Evolutionary conservation across 2,797 vertebrate species (phyloP), one percentile per base, ranked within the genome.

Genomic region (Hapalemur alaotrensis): DNA sequence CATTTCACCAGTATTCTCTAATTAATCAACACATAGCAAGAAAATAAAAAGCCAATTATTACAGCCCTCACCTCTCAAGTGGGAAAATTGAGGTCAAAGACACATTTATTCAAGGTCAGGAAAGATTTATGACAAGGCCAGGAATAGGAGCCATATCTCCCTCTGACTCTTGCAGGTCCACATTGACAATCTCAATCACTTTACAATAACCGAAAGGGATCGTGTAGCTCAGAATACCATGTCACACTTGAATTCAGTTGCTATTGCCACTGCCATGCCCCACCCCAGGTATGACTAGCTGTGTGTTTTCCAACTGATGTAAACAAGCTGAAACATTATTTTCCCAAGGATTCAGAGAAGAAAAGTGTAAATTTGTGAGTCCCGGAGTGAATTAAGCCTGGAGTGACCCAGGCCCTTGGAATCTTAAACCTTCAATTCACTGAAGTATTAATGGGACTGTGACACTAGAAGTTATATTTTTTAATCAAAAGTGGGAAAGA

Each of bases 41-140:
- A 81, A 81, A 83, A 90, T 59, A 92, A 80, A 84, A 83, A 90
- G 22, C 15, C 38, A 76, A 30, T 96, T 61, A 92, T 30, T 89
- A 35, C 2, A 79, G 3, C 14, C 32, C 7, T 96, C 61, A 46
- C 7, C 90, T 83, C 72, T 90, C 38, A 86, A 46, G 4, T 38
- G 48, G 30, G 38, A 78, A 75, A 91, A 89, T 35, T n/a, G 38
- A 95, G n/a, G 32, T 11, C 43, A 82, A 70, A 82, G 15, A n/a
- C n/a, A 75, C n/a, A 13, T 48, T 76, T 79, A 17, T 46, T 83
- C 32, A 67, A 81, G 3, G 8, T 75, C 15, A 89, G 17, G 38
- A 88, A 91, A 46, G 23, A 17, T 50, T 82, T 30, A 78, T 89
- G 86, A 43, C 4, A 46, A 76, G 67, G 43, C 6, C 13, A 82